Evolutionary conservation across 2,113 vertebrate genomes (phyloP), one percentile per base, ranked within the genome.

Genomic region (Ptychochromis oligacanthus): DNA sequence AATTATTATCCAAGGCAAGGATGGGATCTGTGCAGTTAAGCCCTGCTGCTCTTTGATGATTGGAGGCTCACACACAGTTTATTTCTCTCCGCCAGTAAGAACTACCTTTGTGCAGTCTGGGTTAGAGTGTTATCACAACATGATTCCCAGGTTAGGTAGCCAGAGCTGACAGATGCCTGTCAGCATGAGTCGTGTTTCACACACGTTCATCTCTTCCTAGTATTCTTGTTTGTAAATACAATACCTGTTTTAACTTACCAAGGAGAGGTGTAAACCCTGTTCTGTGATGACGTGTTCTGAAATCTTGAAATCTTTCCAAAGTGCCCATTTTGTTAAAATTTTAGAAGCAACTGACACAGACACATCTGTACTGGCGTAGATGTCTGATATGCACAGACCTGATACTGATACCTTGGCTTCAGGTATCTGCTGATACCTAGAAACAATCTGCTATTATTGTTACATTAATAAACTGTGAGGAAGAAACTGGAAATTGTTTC

Each of bases 31-130:
- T 54, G 46, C 26, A 0, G 2, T 52, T 52, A 72, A 72, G 43
- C 65, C 1, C 0, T 52, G 10, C 67, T 72, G 17, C 4, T 43
- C 46, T 34, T 54, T 34, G 67, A 72, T 72, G 67, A 13, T 54
- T 0, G 46, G 26, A 0, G 26, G 26, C 26, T 72, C 26, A 14
- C 4, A n/a, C 46, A 22, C 65, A 2, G 26, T 72, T 72, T 31
- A 14, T 31, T 52, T 52, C 17, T 72, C 67, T n/a, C 6, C 43
- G 15, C 43, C 5, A 46, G 14, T 5, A 5, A 46, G 43, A 6
- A 14, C 49, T 18, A 18, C 49, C 49, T 17, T 52, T 18, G 15
- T 52, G 6, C 11, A 0, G 46, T 8, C 26, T 72, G 65, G 0
- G 26, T 72, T 54, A 52, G 5, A 0, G 18, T n/a, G 65, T 31